Conservation (phyloP, 2,797 vertebrate genomes). For the Hylomyscus alleni region DNA sequence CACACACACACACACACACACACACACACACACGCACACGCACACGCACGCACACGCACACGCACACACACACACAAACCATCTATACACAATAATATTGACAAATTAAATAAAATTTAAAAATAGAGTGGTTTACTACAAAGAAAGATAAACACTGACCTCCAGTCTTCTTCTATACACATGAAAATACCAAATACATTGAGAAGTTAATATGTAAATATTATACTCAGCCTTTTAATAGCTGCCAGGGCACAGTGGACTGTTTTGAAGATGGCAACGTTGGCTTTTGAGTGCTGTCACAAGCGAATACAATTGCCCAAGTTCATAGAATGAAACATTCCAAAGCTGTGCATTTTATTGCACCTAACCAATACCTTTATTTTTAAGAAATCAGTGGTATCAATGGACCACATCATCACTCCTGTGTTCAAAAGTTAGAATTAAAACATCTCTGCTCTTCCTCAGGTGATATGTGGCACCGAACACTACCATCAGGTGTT, state of each 20-base stretch:
- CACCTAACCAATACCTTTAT: neutral
- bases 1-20: too few species aligned
- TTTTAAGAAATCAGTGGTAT: neutral
- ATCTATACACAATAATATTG: too few species aligned
- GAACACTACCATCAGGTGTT: neutral
- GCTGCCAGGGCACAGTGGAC: neutral
- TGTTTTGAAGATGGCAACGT: neutral
- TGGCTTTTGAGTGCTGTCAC: neutral
- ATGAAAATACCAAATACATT: neutral
- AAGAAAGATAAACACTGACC: neutral
- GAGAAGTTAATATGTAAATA: conserved; percentile 33
- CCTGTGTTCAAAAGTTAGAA: neutral
- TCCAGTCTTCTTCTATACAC: neutral
- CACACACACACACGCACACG: neutral
- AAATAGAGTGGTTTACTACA: neutral
- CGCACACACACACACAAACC: neutral
- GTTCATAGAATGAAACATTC: neutral
- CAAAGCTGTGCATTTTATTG: neutral
- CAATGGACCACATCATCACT: neutral
- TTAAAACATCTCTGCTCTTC: neutral
- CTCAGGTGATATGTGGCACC: neutral
- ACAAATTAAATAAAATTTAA: neutral
- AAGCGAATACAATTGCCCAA: neutral
- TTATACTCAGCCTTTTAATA: neutral
- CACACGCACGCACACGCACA: neutral